phyloP scores from a whole-genome alignment of 2,113 vertebrate species.

The Crotophaga sulcirostris region DNA sequence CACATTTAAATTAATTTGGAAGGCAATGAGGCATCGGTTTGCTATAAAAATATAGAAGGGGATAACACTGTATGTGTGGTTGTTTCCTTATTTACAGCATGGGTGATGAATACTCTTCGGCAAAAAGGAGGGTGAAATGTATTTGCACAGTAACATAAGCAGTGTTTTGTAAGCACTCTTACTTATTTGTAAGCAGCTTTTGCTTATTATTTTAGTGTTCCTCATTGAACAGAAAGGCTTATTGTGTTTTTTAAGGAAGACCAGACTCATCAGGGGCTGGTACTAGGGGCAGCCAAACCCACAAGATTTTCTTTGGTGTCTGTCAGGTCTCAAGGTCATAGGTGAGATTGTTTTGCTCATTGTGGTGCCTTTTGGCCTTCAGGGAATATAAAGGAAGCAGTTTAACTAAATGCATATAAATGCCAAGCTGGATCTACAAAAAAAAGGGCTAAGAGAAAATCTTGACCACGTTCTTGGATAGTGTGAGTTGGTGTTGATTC shows the following conservation, averaged over 20 bases:
- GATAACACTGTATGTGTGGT: background rate
- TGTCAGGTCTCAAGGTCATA: background rate
- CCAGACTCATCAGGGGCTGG: background rate
- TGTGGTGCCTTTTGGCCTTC: conserved; percentile 3
- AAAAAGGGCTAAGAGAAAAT: background rate
- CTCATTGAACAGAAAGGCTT: conserved; percentile 16
- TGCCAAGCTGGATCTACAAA: background rate
- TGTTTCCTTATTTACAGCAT: background rate
- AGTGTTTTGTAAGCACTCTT: conserved; percentile 3
- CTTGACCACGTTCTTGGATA: background rate
- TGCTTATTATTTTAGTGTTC: background rate
- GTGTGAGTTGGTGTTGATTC: background rate
- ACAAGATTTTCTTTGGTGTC: background rate
- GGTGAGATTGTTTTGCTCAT: conserved; percentile 1
- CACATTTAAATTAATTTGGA: conserved; percentile 66
- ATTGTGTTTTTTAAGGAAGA: conserved; percentile 35
- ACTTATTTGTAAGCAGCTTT: background rate
- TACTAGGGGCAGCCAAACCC: background rate
- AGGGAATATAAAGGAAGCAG: background rate
- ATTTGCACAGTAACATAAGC: background rate
- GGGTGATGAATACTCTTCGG: conserved; percentile 11
- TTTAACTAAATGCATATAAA: background rate
- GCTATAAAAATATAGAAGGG: conserved; percentile 18
- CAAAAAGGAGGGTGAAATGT: background rate
- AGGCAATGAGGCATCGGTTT: conserved; percentile 24